These are phyloP conservation scores for Paraescarpia echinospica DNA, from an alignment of 1,140 invertebrate species.

Conservation along the genomic window DNA sequence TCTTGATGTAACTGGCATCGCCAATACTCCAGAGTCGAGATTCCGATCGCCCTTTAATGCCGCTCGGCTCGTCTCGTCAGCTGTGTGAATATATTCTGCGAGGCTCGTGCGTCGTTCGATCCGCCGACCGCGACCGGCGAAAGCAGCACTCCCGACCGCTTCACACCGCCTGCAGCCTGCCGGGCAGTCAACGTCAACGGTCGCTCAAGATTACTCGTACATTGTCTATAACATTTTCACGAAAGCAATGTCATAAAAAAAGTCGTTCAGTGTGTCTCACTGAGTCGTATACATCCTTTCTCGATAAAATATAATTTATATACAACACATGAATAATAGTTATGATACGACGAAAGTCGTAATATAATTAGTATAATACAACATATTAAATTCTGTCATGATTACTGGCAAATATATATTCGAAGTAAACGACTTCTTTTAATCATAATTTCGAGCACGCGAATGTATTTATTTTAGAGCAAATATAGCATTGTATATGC, in stretches of 20 bases:
- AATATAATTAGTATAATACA: too few relatives aligned
- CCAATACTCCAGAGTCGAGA: background rate
- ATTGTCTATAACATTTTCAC: background rate
- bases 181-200: background rate
- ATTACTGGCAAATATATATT: too few relatives aligned
- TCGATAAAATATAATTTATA: too few relatives aligned
- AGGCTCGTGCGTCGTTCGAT: background rate
- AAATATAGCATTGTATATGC: too few relatives aligned
- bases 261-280: background rate
- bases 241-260: background rate
- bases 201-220: background rate
- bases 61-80: constrained; percentile 2
- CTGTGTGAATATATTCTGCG: background rate
- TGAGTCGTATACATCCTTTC: too few relatives aligned
- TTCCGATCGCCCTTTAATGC: background rate
- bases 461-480: too few relatives aligned
- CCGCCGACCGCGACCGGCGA: background rate
- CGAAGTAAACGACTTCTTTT: too few relatives aligned
- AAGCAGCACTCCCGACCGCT: too few relatives aligned
- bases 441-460: too few relatives aligned
- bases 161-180: background rate
- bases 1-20: background rate
- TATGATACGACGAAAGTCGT: too few relatives aligned
- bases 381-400: too few relatives aligned
- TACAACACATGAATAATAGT: too few relatives aligned